Evolutionary conservation across 2,888 invertebrate species (phyloP), one percentile per base, ranked within the genome.

Genomic region (Malacosoma neustria): DNA sequence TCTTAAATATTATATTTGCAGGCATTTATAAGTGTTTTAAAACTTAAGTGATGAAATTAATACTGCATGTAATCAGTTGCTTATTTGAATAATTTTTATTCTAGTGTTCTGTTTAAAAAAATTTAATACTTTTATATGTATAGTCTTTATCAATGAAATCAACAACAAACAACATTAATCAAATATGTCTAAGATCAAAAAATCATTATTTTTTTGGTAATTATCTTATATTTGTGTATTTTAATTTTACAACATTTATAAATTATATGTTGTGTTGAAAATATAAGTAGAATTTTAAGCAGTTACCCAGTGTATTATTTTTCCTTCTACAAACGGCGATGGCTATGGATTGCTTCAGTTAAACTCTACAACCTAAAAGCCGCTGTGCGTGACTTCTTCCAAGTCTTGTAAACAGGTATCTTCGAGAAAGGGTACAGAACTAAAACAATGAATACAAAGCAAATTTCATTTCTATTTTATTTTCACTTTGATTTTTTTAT

Each of bases 401-500:
- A n/a, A n/a, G n/a, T n/a, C n/a, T n/a, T n/a, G n/a, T n/a, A n/a
- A n/a, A n/a, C n/a, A n/a, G n/a, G n/a, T n/a, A n/a, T n/a, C n/a
- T n/a, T n/a, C n/a, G 22, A n/a, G 31, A 32, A 5, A 36, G 22
- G 14, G 9, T 35, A 41, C 40, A 38, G 11, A 22, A 22, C 22
- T 9, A 22, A 22, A 22, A 22, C 22, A 43, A 46, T 54, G 54
- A 55, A 54, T 41, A 57, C 51, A 60, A 61, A 43, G 49, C 45
- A 47, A 46, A 56, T 64, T 73, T 80, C 65, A 61, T 74, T 80
- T 82, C 81, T 81, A 82, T 84, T 70, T 80, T 80, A 81, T 77
- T 85, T 77, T 79, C 80, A 72, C 79, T 81, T 85, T 82, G 79
- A 82, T 82, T 85, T 81, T 77, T 82, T 85, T 79, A 81, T 84